phyloP scores from a whole-genome alignment of 2,888 invertebrate species.

The Heteromurus nitidus region DNA sequence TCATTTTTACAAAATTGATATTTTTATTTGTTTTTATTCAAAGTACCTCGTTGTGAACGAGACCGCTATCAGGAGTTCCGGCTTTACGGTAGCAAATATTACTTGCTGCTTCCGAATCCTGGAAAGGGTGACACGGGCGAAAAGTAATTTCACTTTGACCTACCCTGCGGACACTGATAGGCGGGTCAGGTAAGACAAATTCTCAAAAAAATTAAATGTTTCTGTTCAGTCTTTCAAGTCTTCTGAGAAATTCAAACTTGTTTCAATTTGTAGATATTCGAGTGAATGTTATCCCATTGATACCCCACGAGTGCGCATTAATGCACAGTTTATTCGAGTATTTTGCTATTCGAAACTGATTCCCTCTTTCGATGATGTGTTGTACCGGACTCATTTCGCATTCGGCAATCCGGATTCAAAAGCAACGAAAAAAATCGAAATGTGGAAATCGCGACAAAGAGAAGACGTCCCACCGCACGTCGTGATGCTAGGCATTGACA shows the following conservation, averaged over 20 bases:
- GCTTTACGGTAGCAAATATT: neutral
- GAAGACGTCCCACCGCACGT: conserved; percentile 51
- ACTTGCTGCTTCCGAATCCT: neutral
- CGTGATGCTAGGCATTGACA: conserved; percentile 50
- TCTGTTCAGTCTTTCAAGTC: neutral
- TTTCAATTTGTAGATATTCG: conserved; percentile 33
- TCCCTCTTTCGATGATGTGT: conserved; percentile 31
- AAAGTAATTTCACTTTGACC: too few species aligned
- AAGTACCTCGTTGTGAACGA: too few species aligned
- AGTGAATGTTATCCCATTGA: neutral
- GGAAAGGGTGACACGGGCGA: neutral
- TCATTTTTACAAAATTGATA: neutral
- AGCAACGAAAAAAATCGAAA: neutral
- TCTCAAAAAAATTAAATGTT: too few species aligned
- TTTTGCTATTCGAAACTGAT: conserved; percentile 27
- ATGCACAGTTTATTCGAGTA: conserved; percentile 44
- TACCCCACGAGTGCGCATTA: neutral
- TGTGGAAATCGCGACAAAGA: neutral
- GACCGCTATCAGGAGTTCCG: neutral
- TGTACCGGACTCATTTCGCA: conserved; percentile 39
- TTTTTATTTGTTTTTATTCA: neutral
- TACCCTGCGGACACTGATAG: neutral
- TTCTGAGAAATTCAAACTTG: too few species aligned
- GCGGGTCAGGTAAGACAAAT: neutral
- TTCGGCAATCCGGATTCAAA: neutral